These are phyloP conservation scores for Ormyrus labotus DNA, from an alignment of 2,888 invertebrate genomes.

Conservation along the genomic window DNA sequence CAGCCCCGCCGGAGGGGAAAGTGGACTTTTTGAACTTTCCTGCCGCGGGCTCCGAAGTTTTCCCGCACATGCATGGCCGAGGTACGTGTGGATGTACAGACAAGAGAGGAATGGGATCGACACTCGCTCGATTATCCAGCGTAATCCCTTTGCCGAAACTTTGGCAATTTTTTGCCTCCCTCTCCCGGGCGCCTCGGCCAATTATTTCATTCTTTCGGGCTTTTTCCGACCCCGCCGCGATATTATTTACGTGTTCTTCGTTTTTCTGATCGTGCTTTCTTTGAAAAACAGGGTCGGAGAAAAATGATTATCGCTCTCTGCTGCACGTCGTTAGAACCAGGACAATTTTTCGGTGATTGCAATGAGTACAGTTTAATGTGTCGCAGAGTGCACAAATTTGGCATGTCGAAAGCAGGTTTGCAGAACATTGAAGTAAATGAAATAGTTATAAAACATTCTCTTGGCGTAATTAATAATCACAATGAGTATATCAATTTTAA, in stretches of 20 bases:
- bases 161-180: constrained; percentile 14
- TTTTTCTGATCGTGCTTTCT: too few species aligned
- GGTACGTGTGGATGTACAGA: neutral
- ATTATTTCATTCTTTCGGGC: too few species aligned
- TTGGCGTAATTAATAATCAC: too few species aligned
- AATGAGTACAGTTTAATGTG: constrained; percentile 4
- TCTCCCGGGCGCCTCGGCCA: too few species aligned
- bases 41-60: too few species aligned
- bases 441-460: too few species aligned
- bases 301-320: constrained; percentile 21
- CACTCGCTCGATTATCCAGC: constrained; percentile 15
- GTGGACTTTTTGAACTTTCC: too few species aligned
- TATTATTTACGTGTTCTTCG: too few species aligned
- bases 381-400: neutral
- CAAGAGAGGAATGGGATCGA: neutral
- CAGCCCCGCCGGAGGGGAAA: neutral
- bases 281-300: neutral
- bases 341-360: constrained; percentile 11
- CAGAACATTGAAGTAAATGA: neutral
- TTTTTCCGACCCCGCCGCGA: too few species aligned
- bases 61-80: too few species aligned
- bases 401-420: neutral
- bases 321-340: neutral
- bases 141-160: neutral
- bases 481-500: too few species aligned